Conservation (phyloP, 2,797 vertebrate genomes). For the Hapalemur alaotrensis region DNA sequence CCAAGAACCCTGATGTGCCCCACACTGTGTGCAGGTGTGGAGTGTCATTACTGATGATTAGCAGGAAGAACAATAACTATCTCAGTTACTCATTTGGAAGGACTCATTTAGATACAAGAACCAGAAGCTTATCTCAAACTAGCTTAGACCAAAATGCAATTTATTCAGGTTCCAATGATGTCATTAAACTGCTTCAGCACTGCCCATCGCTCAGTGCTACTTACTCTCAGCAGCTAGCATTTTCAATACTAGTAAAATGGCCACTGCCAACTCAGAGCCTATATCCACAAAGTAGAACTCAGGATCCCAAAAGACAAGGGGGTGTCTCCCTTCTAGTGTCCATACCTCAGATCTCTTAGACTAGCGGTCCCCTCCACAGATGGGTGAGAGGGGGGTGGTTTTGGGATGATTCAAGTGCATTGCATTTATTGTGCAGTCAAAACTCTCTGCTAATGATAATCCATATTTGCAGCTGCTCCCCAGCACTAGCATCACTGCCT, state of each 20-base stretch:
- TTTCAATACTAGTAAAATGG: not conserved
- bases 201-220: not conserved
- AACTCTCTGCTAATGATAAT: too few species aligned
- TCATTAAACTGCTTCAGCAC: not conserved
- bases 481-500: too few species aligned
- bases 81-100: not conserved
- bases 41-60: not conserved
- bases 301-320: not conserved
- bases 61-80: not conserved
- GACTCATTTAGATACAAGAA: not conserved
- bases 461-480: too few species aligned
- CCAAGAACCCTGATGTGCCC: not conserved
- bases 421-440: too few species aligned
- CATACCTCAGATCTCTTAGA: not conserved
- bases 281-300: not conserved
- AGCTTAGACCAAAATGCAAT: not conserved
- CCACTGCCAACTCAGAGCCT: not conserved
- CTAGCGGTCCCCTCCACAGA: too few species aligned
- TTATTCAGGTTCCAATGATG: not conserved
- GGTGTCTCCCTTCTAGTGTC: not conserved
- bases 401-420: too few species aligned
- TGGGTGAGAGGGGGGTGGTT: too few species aligned
- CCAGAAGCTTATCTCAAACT: not conserved
- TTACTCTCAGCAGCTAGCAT: not conserved
- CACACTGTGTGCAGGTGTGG: not conserved